Percentiles rank a stretch among this genome's conserved stretches.
Evolutionary conservation across 2,797 vertebrate species (phyloP).

Genomic region (Halcyon leucocephala): DNA sequence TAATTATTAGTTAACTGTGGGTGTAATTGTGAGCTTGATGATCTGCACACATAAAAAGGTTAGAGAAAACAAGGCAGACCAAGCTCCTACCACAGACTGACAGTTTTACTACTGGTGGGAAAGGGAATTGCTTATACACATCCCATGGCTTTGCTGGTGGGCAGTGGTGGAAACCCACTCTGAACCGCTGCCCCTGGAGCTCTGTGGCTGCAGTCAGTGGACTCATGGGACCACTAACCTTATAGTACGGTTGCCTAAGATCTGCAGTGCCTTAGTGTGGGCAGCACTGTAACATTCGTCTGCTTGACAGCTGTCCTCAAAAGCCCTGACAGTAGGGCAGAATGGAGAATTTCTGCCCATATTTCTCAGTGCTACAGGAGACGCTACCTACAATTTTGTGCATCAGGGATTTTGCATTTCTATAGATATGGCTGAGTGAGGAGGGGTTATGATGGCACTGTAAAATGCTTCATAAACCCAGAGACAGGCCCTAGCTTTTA

Average conservation of each 20-base stretch:
- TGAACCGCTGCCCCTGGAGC: rapidly evolving
- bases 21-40: background rate
- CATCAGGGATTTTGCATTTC: background rate
- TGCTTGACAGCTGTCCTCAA: background rate
- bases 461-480: background rate
- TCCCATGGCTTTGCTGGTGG: background rate
- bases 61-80: background rate
- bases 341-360: background rate
- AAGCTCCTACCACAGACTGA: background rate
- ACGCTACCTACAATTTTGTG: background rate
- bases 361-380: background rate
- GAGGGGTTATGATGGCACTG: background rate
- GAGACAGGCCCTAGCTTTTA: background rate
- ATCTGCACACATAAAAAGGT: background rate
- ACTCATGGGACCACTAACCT: rapidly evolving
- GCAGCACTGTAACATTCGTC: rapidly evolving
- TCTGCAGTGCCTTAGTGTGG: background rate
- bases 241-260: rapidly evolving
- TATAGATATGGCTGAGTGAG: rapidly evolving
- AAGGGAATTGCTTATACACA: rapidly evolving
- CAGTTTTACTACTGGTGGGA: background rate
- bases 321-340: background rate
- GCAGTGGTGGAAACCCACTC: background rate
- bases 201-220: background rate
- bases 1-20: background rate